Percentiles rank a stretch among this genome's conserved stretches.
These are phyloP conservation scores for Lithobius niger DNA, from an alignment of 1,140 invertebrate genomes.

Conservation along the genomic window DNA sequence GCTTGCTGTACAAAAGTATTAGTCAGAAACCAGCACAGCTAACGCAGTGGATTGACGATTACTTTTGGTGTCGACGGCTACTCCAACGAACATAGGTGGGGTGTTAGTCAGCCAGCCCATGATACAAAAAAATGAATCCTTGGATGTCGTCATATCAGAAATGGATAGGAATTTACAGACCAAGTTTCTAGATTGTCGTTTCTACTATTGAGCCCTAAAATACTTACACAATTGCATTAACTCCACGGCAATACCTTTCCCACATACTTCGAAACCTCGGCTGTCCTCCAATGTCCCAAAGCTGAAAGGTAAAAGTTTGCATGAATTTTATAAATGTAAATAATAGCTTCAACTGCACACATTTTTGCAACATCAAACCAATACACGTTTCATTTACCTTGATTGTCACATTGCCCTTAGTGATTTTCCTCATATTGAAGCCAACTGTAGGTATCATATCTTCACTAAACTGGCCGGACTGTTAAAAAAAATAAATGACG, in stretches of 20 bases:
- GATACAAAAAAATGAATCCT: no score
- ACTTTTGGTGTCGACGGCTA: no score
- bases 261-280: constrained; percentile 99
- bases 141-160: neutral
- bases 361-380: neutral
- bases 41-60: no score
- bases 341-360: neutral
- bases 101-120: no score
- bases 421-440: constrained; percentile 99
- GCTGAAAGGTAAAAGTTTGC: constrained; percentile 30
- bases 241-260: constrained; percentile 97
- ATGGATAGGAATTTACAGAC: neutral
- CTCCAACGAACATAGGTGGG: no score
- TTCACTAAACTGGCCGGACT: constrained; percentile 97
- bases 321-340: constrained; percentile 2
- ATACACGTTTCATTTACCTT: constrained; percentile 43
- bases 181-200: no score
- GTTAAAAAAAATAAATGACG: constrained; percentile 32
- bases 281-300: constrained; percentile 99
- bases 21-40: no score
- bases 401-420: constrained; percentile 99
- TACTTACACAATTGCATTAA: constrained; percentile 96
- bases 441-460: constrained; percentile 99
- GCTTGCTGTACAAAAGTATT: no score
- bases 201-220: constrained; percentile 4